phyloP scores from a whole-genome alignment of 2,888 invertebrate genomes.

The Eupithecia exiguata region DNA sequence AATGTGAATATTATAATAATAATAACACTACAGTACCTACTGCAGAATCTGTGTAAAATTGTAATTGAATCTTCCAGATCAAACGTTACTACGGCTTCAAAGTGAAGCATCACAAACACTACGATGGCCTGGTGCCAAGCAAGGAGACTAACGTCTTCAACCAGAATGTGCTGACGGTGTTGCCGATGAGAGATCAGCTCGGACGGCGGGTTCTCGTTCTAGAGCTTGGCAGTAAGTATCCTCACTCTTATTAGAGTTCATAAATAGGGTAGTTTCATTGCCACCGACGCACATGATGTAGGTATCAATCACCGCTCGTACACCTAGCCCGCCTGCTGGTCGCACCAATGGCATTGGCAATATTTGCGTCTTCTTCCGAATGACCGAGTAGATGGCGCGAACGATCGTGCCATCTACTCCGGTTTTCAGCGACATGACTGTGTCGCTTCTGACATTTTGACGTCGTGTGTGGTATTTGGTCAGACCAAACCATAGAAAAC shows the following conservation, averaged over 20 bases:
- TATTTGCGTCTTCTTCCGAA: too few relatives aligned
- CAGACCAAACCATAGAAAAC: too few relatives aligned
- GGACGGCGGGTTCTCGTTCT: slow-evolving; percentile 90
- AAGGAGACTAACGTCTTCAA: slow-evolving; percentile 90
- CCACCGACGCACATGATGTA: background rate
- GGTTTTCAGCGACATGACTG: too few relatives aligned
- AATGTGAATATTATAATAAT: background rate
- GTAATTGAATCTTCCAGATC: slow-evolving; percentile 77
- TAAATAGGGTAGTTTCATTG: background rate
- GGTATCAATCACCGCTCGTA: too few relatives aligned
- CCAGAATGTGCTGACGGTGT: slow-evolving; percentile 90
- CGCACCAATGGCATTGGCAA: too few relatives aligned
- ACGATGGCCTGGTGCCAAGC: slow-evolving; percentile 88
- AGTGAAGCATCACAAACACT: slow-evolving; percentile 89
- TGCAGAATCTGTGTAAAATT: background rate
- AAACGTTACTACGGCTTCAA: slow-evolving; percentile 93
- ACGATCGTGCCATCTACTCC: too few relatives aligned
- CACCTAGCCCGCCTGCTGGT: too few relatives aligned
- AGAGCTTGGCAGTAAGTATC: slow-evolving; percentile 89
- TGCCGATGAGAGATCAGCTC: slow-evolving; percentile 91
- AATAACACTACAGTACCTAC: background rate
- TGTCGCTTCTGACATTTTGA: too few relatives aligned
- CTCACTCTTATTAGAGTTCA: background rate
- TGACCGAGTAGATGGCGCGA: too few relatives aligned
- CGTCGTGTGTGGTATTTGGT: too few relatives aligned